Evolutionary conservation across 1,140 invertebrate genomes (phyloP).

Genomic region (Drosophila bocqueti): DNA sequence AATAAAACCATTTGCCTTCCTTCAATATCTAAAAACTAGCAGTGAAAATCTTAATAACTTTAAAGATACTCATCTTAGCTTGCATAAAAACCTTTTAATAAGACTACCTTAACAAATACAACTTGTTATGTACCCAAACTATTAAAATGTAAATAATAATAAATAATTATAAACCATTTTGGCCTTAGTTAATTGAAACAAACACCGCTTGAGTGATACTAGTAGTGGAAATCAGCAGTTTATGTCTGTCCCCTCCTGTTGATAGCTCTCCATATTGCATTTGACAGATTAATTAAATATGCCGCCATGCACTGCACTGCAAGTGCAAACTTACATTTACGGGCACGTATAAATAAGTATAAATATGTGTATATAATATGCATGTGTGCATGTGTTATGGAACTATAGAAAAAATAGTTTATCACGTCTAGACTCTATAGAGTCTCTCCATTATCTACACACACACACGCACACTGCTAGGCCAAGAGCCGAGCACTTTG

Average conservation of each 20-base stretch:
- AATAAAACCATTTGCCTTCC: background rate
- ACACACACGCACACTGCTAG: slow-evolving; percentile 3
- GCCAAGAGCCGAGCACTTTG: slow-evolving; percentile 6
- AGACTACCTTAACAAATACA: background rate
- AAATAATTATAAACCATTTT: background rate
- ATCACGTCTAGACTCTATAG: slow-evolving; percentile 69
- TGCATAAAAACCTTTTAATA: too few species aligned
- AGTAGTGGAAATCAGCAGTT: background rate
- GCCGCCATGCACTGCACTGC: slow-evolving; percentile 3
- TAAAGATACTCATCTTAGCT: background rate
- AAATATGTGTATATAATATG: background rate
- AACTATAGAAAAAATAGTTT: slow-evolving; percentile 62
- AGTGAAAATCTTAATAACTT: too few species aligned
- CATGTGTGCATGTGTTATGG: background rate
- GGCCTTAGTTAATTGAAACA: slow-evolving; percentile 1
- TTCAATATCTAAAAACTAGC: background rate
- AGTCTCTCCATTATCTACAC: slow-evolving; percentile 63
- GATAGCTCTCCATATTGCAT: slow-evolving; percentile 6
- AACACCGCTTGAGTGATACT: background rate
- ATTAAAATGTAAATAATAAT: background rate
- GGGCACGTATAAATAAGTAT: slow-evolving; percentile 17
- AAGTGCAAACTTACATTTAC: slow-evolving; percentile 24
- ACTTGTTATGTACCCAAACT: too few species aligned
- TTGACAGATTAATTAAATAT: slow-evolving; percentile 32
- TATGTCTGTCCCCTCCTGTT: background rate